phyloP scores from a whole-genome alignment of 2,888 invertebrate species.

The Dichetophora obliterata region DNA sequence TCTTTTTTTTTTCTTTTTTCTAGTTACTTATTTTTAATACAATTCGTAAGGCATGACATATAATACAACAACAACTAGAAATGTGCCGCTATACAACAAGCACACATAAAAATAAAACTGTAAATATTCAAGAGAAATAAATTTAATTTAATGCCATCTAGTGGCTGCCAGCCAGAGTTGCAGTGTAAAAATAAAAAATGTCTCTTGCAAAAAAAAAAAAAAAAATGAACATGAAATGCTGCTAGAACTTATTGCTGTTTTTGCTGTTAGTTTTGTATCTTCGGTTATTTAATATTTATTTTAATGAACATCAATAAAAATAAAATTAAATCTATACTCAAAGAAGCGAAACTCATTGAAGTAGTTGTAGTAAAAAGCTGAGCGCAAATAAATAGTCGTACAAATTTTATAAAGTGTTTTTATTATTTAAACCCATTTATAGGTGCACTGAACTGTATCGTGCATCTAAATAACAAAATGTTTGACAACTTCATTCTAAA shows the following conservation, averaged over 20 bases:
- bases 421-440: no score
- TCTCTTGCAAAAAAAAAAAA: not conserved
- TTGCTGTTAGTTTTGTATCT: not conserved
- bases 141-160: constrained; percentile 51
- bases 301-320: not conserved
- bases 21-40: constrained; percentile 8
- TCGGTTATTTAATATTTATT: not conserved
- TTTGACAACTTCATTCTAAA: no score
- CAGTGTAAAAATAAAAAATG: constrained; percentile 1
- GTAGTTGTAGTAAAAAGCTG: no score
- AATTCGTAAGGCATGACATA: constrained; percentile 6
- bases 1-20: not conserved
- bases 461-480: no score
- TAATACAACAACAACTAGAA: constrained; percentile 7
- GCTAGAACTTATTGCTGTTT: not conserved
- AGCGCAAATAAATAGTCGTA: no score
- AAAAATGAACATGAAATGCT: not conserved
- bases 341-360: no score
- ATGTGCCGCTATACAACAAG: constrained; percentile 1
- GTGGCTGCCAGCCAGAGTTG: constrained; percentile 13
- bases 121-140: constrained; percentile 47
- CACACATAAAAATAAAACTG: constrained; percentile 21
- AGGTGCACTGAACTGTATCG: no score
- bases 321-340: no score
- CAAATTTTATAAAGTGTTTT: no score